A percentile compares a stretch with the other conserved stretches of the same genome.
These are phyloP conservation scores for Macroramphosus scolopax DNA, from an alignment of 2,797 vertebrate species.

Conservation along the genomic window DNA sequence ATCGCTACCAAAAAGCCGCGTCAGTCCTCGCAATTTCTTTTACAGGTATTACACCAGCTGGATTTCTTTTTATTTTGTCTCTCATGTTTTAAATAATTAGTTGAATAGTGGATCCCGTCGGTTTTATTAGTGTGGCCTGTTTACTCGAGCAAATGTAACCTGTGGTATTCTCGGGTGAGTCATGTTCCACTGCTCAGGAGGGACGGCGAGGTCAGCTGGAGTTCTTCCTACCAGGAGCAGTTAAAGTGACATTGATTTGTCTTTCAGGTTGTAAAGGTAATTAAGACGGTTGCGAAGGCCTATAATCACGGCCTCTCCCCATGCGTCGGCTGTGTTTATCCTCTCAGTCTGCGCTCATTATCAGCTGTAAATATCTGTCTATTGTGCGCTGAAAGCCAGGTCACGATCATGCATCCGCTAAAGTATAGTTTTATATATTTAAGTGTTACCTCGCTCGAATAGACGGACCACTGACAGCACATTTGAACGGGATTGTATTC, in stretches of 20 bases:
- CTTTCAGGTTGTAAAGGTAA: slow-evolving; percentile 53
- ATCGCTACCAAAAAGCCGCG: slow-evolving; percentile 13
- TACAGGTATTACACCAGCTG: neutral
- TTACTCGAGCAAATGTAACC: slow-evolving; percentile 54
- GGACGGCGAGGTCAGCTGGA: slow-evolving; percentile 47
- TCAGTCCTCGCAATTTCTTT: neutral
- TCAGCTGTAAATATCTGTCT: slow-evolving; percentile 19
- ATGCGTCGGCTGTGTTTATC: slow-evolving; percentile 27
- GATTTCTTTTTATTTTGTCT: neutral
- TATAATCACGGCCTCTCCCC: slow-evolving; percentile 52
- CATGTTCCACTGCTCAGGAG: slow-evolving; percentile 42
- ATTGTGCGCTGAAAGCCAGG: slow-evolving; percentile 21
- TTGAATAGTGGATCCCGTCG: slow-evolving; percentile 2
- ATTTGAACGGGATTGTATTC: slow-evolving; percentile 52
- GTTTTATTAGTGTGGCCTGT: slow-evolving; percentile 45
- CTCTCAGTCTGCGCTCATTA: slow-evolving; percentile 25
- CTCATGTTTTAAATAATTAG: neutral
- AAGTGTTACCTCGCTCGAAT: too few relatives aligned
- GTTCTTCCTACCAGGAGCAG: slow-evolving; percentile 40
- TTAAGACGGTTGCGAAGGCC: slow-evolving; percentile 49
- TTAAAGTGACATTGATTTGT: slow-evolving; percentile 52
- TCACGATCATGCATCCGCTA: slow-evolving; percentile 3
- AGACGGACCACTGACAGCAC: too few relatives aligned
- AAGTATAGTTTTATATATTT: too few relatives aligned
- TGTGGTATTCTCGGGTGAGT: slow-evolving; percentile 49